Conservation (phyloP, 1,140 invertebrate species). For the Psix sp. region DNA sequence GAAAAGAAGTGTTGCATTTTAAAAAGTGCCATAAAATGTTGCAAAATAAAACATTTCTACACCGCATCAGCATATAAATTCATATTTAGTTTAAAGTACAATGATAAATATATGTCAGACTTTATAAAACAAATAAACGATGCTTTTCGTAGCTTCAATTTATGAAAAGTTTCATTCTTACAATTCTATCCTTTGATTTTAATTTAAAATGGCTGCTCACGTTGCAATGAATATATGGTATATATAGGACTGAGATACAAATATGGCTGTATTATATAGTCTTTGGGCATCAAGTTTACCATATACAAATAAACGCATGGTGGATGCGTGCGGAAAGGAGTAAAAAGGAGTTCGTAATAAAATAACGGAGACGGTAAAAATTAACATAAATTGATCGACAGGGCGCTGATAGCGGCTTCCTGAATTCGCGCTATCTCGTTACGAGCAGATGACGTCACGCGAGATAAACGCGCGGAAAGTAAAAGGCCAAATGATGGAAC, state of each 20-base stretch:
- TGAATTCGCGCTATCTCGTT: constrained; percentile 25
- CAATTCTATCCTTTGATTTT: no score
- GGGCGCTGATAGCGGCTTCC: constrained; percentile 25
- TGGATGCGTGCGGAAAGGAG: background rate
- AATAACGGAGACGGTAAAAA: constrained; percentile 13
- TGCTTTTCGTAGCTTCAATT: background rate
- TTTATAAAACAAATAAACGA: no score
- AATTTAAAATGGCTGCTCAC: no score
- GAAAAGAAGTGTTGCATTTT: no score
- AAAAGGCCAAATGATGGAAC: constrained; percentile 7
- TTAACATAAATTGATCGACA: constrained; percentile 38
- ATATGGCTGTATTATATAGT: constrained; percentile 15
- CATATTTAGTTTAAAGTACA: no score
- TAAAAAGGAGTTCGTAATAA: background rate
- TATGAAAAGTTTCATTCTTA: constrained; percentile 18
- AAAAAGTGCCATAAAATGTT: no score
- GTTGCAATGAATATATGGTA: constrained; percentile 15
- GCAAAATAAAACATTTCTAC: no score
- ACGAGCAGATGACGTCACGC: constrained; percentile 10
- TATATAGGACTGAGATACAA: constrained; percentile 23
- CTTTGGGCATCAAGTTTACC: constrained; percentile 8
- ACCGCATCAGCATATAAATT: no score
- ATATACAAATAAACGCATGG: constrained; percentile 12
- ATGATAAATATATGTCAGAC: no score
- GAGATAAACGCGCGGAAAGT: constrained; percentile 15